phyloP scores from a whole-genome alignment of 2,888 invertebrate genomes.

The Pristionchus fissidentatus region DNA sequence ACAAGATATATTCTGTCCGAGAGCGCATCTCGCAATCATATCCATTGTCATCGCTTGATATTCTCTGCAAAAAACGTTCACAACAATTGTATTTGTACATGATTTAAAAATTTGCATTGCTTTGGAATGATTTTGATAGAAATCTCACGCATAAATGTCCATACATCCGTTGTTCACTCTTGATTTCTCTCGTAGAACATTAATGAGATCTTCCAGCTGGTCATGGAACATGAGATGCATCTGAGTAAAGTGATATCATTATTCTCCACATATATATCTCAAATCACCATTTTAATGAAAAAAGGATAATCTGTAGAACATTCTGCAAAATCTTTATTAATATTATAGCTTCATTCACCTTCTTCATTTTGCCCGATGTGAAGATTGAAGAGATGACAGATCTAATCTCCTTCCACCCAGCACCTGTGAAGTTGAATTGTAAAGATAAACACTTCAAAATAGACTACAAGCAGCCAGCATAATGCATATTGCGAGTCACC shows the following conservation, averaged over 20 bases:
- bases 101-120: too few relatives aligned
- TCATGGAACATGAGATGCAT: conserved; percentile 55
- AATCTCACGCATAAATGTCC: conserved; percentile 45
- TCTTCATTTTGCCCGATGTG: conserved; percentile 82
- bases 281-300: too few relatives aligned
- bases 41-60: conserved; percentile 69
- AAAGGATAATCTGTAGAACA: too few relatives aligned
- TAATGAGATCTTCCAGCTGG: conserved; percentile 36
- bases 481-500: too few relatives aligned
- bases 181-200: not conserved
- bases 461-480: too few relatives aligned
- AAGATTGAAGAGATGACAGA: conserved; percentile 83
- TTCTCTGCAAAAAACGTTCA: conserved; percentile 55
- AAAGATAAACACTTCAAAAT: too few relatives aligned
- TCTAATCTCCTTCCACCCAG: conserved; percentile 82
- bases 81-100: not conserved
- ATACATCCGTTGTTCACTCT: not conserved
- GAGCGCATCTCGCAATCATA: conserved; percentile 67
- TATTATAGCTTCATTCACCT: conserved; percentile 50
- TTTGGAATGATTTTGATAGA: not conserved
- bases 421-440: not conserved
- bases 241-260: conserved; percentile 33
- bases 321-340: not conserved
- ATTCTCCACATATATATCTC: too few relatives aligned
- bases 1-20: conserved; percentile 52